Conservation (phyloP, 2,888 invertebrate species). For the Drosophila longiperda region DNA sequence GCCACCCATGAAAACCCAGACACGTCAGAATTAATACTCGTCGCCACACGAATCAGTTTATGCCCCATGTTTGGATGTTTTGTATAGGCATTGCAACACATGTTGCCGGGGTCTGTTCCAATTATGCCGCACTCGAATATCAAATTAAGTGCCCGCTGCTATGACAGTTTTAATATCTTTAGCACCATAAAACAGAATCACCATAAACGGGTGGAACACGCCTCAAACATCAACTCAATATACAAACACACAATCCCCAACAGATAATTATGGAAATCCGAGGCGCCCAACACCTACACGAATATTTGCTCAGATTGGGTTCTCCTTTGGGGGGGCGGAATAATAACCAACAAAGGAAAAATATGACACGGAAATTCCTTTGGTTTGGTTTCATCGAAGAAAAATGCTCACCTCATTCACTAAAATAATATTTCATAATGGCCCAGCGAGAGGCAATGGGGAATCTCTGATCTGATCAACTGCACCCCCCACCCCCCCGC, state of each 20-base stretch:
- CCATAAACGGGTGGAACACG: conserved; percentile 52
- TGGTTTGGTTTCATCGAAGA: conserved; percentile 24
- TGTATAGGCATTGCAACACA: conserved; percentile 48
- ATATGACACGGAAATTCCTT: conserved; percentile 62
- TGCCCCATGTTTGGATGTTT: conserved; percentile 42
- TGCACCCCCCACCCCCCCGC: background rate
- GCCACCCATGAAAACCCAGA: conserved; percentile 63
- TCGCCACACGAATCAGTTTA: conserved; percentile 30
- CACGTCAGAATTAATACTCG: conserved; percentile 64
- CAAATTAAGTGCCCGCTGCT: conserved; percentile 80
- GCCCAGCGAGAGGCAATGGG: conserved; percentile 57
- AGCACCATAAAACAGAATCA: conserved; percentile 68
- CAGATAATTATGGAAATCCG: conserved; percentile 64
- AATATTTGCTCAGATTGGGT: conserved; percentile 6
- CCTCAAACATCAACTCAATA: conserved; percentile 15
- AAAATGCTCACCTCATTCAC: conserved; percentile 47
- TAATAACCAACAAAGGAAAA: conserved; percentile 5
- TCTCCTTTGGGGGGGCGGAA: background rate
- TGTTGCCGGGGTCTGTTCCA: conserved; percentile 69
- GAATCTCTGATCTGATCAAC: conserved; percentile 16
- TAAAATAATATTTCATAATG: conserved; percentile 72
- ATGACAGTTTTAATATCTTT: conserved; percentile 80
- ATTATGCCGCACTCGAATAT: conserved; percentile 76
- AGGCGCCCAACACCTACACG: conserved; percentile 59
- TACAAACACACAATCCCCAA: conserved; percentile 3